phyloP scores from a whole-genome alignment of 2,888 invertebrate species.

The Chloroclystis v-ata region DNA sequence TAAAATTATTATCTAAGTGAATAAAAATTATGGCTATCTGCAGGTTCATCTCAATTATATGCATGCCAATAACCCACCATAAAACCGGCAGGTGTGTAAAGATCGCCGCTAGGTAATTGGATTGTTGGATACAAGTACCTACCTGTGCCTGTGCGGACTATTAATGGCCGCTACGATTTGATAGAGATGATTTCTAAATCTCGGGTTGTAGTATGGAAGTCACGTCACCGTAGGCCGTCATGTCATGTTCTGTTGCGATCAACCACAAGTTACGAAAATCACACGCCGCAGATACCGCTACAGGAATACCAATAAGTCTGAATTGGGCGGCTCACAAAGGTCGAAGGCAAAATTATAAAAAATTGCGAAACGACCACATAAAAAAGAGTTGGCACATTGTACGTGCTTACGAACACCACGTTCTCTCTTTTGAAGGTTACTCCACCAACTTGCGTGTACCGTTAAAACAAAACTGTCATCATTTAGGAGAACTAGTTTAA shows the following conservation, averaged over 20 bases:
- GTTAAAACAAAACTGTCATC: conserved; percentile 66
- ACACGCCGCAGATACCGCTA: conserved; percentile 50
- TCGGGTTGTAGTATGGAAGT: conserved; percentile 43
- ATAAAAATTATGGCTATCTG: too few species aligned
- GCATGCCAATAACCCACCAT: too few species aligned
- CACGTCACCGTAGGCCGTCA: conserved; percentile 39
- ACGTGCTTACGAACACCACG: conserved; percentile 68
- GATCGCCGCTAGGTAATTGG: too few species aligned
- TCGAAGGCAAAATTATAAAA: conserved; percentile 73
- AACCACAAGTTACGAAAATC: conserved; percentile 69
- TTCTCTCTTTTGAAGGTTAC: conserved; percentile 76
- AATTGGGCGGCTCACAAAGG: conserved; percentile 73
- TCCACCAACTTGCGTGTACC: conserved; percentile 56
- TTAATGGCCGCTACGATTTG: neutral
- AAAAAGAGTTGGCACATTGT: conserved; percentile 73
- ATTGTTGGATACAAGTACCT: too few species aligned
- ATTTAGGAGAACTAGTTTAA: conserved; percentile 54
- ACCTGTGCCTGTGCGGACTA: neutral
- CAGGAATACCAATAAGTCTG: conserved; percentile 73
- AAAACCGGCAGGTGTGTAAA: too few species aligned
- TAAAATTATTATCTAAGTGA: too few species aligned
- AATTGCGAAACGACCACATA: conserved; percentile 69
- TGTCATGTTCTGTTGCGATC: conserved; percentile 43
- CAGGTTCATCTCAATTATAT: too few species aligned
- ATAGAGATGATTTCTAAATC: conserved; percentile 32